Percentiles rank a stretch among this genome's conserved stretches.
These are phyloP conservation scores for Struthidea cinerea DNA, from an alignment of 2,113 vertebrate genomes.

Conservation along the genomic window DNA sequence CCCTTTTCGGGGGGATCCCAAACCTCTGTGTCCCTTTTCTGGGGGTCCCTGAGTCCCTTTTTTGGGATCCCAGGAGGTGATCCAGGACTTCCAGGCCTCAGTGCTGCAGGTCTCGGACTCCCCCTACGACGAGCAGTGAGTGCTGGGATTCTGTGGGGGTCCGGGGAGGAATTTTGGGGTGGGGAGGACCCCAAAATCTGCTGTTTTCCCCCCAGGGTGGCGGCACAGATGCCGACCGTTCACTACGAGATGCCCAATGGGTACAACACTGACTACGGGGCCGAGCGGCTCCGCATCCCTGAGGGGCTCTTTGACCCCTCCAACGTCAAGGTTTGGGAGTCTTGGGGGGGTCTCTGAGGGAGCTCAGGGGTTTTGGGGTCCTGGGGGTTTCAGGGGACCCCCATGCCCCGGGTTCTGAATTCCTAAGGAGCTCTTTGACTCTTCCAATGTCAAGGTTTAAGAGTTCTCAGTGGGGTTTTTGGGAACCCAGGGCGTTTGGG, in stretches of 20 bases:
- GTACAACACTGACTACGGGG: not conserved
- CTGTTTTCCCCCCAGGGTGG: not conserved
- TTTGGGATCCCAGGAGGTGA: not conserved
- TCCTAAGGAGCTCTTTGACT: not conserved
- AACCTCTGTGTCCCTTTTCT: not conserved
- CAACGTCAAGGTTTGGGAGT: not conserved
- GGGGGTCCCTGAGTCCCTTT: not conserved
- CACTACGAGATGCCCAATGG: not conserved
- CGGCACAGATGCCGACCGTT: not conserved
- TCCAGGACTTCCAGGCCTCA: not conserved
- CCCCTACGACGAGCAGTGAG: not conserved
- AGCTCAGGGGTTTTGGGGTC: not conserved
- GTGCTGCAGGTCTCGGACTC: not conserved
- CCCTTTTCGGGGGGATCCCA: not conserved
- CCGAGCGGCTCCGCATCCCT: not conserved
- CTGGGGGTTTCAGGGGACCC: not conserved
- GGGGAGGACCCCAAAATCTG: rapidly evolving
- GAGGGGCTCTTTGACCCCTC: not conserved
- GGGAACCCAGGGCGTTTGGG: no score
- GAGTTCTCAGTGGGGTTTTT: not conserved
- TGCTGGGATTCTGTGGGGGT: rapidly evolving
- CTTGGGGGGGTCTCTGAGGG: not conserved
- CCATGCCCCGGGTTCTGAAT: not conserved
- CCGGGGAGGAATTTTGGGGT: rapidly evolving
- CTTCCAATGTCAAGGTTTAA: not conserved